Base-by-base conservation (phyloP, 2,797 vertebrate species). In the Muraenolepis orangiensis region DNA sequence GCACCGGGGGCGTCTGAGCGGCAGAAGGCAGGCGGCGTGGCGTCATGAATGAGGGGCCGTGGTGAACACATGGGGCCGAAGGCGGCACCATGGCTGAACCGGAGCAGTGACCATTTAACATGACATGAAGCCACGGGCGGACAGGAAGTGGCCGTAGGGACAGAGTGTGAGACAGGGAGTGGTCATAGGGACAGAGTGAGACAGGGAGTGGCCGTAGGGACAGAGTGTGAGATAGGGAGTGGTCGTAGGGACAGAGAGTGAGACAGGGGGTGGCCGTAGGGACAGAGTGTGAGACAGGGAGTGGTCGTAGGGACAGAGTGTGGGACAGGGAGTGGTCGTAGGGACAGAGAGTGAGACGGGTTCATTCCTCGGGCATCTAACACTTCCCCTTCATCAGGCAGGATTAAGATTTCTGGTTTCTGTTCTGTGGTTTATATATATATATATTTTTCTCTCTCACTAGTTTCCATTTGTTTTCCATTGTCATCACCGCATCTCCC, bases 351-450 rank as follows among this genome's bases (percentile, higher is more conserved):
- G 51, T 26, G 57, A 64, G 57, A 64, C 57, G 4, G 57, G 57
- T 64, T 64, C 57, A 64, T 64, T 64, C 57, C 83, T 89, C 84
- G 82, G 86, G 87, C 80, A 77, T 26, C 57, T 26, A 64, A 23
- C n/a, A n/a, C n/a, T 7, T 11, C n/a, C 57, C 1, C 57, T 26
- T 23, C 51, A n/a, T 6, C 20, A 85, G 82, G 78, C 66, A 78
- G 79, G 81, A 83, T 11, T 36, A 4, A 7, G 34, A 30, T 69
- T 84, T 81, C 84, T 84, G 87, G 90, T 87, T 85, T 84, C 64
- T 82, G 83, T 71, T 72, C 70, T 6, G n/a, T n/a, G 34, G 29
- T 10, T 34, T 73, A n/a, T n/a, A n/a, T 66, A 69, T 67, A 64
- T 30, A 70, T 72, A 46, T 69, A 26, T 26, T 68, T 40, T 38